These are phyloP conservation scores for Eudiplozoon nipponicum DNA, from an alignment of 2,888 invertebrate species.

Conservation along the genomic window DNA sequence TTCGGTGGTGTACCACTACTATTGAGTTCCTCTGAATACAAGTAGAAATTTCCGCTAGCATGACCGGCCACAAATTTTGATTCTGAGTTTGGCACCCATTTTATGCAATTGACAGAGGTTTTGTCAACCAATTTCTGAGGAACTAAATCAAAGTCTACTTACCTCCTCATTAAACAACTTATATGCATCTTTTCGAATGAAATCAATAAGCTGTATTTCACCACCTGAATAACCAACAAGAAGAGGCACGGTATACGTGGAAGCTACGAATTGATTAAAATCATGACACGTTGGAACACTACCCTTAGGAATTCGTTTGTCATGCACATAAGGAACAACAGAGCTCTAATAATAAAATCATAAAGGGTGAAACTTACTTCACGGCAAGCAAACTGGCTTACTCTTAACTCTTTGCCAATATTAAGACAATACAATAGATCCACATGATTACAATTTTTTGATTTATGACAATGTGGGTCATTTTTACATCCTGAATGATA, in stretches of 20 bases:
- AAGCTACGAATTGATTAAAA: conserved; percentile 41
- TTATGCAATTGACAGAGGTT: conserved; percentile 68
- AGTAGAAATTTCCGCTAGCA: conserved; percentile 71
- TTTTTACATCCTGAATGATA: too few relatives aligned
- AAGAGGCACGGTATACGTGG: conserved; percentile 44
- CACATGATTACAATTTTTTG: too few relatives aligned
- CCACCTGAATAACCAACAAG: conserved; percentile 90
- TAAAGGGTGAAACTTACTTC: too few relatives aligned
- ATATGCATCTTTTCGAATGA: conserved; percentile 69
- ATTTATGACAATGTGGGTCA: too few relatives aligned
- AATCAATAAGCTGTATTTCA: conserved; percentile 82
- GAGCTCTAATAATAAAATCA: too few relatives aligned
- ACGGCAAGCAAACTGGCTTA: too few relatives aligned
- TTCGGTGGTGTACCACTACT: conserved; percentile 61
- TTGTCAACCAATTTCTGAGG: conserved; percentile 71
- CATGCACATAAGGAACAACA: too few relatives aligned
- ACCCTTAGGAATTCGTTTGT: conserved; percentile 89
- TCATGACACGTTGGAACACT: conserved; percentile 94
- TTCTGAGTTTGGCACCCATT: conserved; percentile 76
- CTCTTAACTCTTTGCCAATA: too few relatives aligned
- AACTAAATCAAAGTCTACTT: too few relatives aligned
- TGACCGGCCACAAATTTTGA: conserved; percentile 74
- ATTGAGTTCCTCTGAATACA: conserved; percentile 72
- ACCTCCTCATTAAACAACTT: conserved; percentile 93
- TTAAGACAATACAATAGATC: too few relatives aligned